phyloP scores from a whole-genome alignment of 2,888 invertebrate species.

The Pherbina coryleti region DNA sequence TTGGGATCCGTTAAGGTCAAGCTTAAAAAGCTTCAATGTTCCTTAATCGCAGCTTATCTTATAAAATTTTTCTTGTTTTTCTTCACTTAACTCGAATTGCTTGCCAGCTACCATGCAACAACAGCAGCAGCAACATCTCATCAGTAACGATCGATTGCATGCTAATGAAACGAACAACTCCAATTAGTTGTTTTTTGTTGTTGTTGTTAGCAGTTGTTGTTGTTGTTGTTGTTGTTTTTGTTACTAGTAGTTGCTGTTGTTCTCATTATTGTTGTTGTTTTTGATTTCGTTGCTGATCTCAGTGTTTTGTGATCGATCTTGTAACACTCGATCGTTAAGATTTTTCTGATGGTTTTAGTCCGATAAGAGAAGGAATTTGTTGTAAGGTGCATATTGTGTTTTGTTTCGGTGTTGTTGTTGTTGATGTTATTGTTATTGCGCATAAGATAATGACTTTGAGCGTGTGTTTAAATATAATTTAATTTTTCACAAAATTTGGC shows the following conservation, averaged over 20 bases:
- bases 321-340: neutral
- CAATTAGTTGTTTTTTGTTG: slow-evolving; percentile 7
- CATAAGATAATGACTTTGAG: too few relatives aligned
- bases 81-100: neutral
- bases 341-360: neutral
- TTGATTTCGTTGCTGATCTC: neutral
- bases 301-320: neutral
- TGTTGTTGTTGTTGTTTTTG: neutral
- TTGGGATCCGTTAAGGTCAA: slow-evolving; percentile 4
- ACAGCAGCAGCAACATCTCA: neutral
- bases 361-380: too few relatives aligned
- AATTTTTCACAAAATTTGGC: too few relatives aligned
- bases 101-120: neutral
- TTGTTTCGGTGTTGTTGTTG: neutral
- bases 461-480: too few relatives aligned
- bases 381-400: too few relatives aligned
- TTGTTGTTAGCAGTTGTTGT: neutral
- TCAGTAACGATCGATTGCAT: slow-evolving; percentile 23
- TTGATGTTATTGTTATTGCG: neutral
- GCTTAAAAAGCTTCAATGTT: neutral
- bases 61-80: neutral
- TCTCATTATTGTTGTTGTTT: neutral
- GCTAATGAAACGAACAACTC: slow-evolving; percentile 27
- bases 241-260: neutral
- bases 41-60: neutral